These are phyloP conservation scores for Epizoanthus scotinus DNA, from an alignment of 92 coral and sea anemone genomes.

Conservation along the genomic window DNA sequence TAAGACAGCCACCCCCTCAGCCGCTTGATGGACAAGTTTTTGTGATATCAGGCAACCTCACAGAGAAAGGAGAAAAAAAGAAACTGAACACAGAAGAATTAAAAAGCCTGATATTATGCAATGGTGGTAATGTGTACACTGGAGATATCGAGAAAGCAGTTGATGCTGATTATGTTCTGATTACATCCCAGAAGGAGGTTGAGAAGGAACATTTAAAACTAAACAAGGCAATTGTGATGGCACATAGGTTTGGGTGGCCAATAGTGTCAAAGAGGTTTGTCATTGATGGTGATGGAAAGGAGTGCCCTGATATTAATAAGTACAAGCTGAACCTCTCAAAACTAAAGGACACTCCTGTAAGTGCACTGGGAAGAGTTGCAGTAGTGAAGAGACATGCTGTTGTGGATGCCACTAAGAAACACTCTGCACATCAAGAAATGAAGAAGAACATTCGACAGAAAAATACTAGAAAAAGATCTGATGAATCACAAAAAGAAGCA, in stretches of 20 bases:
- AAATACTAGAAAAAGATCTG: background rate
- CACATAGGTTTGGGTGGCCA: constrained; percentile 30
- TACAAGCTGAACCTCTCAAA: constrained; percentile 16
- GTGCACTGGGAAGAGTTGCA: background rate
- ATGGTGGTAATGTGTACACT: too few species aligned
- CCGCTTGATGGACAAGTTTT: constrained; percentile 36
- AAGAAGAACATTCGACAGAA: constrained; percentile 2
- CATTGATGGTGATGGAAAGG: constrained; percentile 2
- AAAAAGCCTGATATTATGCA: background rate
- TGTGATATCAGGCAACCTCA: constrained; percentile 33
- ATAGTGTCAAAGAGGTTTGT: constrained; percentile 14
- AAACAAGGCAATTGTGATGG: constrained; percentile 41
- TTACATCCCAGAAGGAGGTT: constrained; percentile 40
- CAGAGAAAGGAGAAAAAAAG: constrained; percentile 28
- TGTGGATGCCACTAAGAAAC: background rate
- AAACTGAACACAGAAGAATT: constrained; percentile 32
- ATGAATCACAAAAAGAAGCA: background rate
- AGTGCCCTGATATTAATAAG: background rate
- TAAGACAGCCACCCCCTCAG: constrained; percentile 1
- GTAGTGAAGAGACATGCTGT: background rate
- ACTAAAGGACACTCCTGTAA: constrained; percentile 4
- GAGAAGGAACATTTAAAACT: constrained; percentile 30
- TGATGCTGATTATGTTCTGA: constrained; percentile 28
- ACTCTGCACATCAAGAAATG: constrained; percentile 24
- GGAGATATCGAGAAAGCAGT: constrained; percentile 26